phyloP scores from a whole-genome alignment of 2,113 vertebrate genomes.

The Pampusana beccarii region DNA sequence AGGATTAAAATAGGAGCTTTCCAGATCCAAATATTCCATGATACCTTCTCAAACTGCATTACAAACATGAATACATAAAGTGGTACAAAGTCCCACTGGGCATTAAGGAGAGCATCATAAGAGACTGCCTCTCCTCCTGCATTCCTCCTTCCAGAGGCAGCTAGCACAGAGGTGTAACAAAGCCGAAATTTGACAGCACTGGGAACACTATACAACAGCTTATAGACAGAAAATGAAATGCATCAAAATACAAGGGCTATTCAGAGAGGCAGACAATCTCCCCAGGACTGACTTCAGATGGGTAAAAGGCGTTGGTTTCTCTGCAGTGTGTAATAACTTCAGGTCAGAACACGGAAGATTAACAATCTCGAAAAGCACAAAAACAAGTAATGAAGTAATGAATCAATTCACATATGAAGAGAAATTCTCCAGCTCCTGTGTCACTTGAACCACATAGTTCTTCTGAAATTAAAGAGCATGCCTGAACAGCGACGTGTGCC shows the following conservation, averaged over 20 bases:
- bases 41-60: neutral
- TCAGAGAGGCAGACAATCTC: neutral
- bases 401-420: neutral
- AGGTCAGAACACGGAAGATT: neutral
- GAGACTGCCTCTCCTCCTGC: neutral
- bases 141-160: neutral
- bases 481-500: accelerated
- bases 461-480: neutral
- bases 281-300: neutral
- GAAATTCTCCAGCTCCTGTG: neutral
- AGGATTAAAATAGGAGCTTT: neutral
- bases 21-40: neutral
- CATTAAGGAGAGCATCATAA: neutral
- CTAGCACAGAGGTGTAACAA: neutral
- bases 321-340: neutral
- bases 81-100: neutral
- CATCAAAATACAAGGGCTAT: neutral
- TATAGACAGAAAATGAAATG: neutral
- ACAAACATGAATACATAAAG: neutral
- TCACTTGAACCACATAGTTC: neutral
- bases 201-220: neutral
- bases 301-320: neutral
- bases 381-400: neutral
- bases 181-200: neutral
- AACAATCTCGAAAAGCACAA: neutral